These are phyloP conservation scores for Phaethon lepturus DNA, from an alignment of 2,113 vertebrate genomes.

Conservation along the genomic window DNA sequence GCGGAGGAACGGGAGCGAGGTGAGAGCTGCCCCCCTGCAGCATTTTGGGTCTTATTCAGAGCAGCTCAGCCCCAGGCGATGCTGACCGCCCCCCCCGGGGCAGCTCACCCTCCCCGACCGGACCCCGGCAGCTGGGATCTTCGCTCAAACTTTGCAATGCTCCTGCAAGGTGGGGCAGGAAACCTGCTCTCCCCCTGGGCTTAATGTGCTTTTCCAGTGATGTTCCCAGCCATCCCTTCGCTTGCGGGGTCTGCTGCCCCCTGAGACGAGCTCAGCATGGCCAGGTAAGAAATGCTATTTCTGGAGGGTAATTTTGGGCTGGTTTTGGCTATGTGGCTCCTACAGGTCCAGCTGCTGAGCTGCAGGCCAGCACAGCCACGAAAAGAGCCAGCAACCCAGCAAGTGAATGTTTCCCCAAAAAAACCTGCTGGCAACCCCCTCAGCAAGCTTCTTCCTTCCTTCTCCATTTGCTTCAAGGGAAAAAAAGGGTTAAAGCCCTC, in stretches of 20 bases:
- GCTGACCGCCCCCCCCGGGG: rapidly evolving
- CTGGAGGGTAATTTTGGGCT: background rate
- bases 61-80: background rate
- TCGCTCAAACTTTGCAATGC: background rate
- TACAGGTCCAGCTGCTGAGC: background rate
- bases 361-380: rapidly evolving
- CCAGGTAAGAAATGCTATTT: background rate
- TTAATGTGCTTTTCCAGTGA: background rate
- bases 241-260: background rate
- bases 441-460: background rate
- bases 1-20: background rate
- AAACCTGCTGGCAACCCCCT: background rate
- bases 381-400: background rate
- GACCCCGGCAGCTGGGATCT: background rate
- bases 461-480: background rate
- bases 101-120: background rate
- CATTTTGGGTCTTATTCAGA: background rate
- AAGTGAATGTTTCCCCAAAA: background rate
- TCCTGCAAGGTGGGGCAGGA: background rate
- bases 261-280: rapidly evolving
- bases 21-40: background rate
- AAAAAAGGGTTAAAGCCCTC: background rate
- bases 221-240: background rate
- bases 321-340: background rate
- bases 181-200: background rate